Evolutionary conservation across 2,797 vertebrate genomes (phyloP).

Genomic region (Brachymystax lenok): DNA sequence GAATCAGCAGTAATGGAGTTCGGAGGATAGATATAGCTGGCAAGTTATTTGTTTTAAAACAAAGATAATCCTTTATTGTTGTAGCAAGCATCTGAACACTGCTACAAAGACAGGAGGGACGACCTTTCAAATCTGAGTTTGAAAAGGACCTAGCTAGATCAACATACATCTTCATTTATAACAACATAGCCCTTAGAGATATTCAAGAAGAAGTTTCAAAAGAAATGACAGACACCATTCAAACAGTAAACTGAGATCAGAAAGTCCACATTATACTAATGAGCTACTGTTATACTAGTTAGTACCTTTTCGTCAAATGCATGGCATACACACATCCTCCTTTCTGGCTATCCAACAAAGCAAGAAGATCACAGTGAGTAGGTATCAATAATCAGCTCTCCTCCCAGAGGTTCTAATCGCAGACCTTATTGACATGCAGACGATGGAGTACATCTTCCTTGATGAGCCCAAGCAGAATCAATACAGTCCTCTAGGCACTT

Average conservation of each 20-base stretch:
- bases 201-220: not conserved
- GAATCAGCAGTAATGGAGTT: slow-evolving; percentile 1
- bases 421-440: too few species aligned
- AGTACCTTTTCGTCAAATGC: not conserved
- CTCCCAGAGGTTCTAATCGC: too few species aligned
- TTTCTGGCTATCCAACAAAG: too few species aligned
- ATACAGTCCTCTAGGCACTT: too few species aligned
- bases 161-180: not conserved
- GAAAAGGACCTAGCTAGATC: not conserved
- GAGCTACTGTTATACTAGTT: not conserved
- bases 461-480: too few species aligned
- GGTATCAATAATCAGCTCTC: too few species aligned
- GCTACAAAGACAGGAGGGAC: not conserved
- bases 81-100: not conserved
- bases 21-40: not conserved
- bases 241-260: not conserved
- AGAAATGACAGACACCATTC: not conserved
- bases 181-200: not conserved
- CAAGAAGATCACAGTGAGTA: too few species aligned
- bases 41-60: not conserved
- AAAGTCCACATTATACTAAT: not conserved
- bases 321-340: too few species aligned
- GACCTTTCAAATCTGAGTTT: not conserved
- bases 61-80: not conserved
- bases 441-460: too few species aligned